Evolutionary conservation across 2,113 vertebrate genomes (phyloP), one percentile per base, ranked within the genome.

Genomic region (Mus pahari): DNA sequence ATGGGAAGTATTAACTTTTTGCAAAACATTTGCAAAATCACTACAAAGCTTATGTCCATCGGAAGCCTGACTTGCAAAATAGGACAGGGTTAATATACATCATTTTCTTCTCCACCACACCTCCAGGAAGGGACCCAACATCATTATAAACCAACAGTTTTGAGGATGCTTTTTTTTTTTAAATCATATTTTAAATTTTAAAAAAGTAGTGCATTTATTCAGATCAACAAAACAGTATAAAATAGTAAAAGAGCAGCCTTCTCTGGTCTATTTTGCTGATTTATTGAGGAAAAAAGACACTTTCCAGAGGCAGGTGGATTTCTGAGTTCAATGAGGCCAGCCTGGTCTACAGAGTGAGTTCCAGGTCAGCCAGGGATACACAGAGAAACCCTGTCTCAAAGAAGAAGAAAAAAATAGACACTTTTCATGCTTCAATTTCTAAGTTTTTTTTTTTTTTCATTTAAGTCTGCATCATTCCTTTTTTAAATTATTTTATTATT

Each of bases 1-100:
- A 55, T 88, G 20, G 79, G 70, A 96, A 75, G 86, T 28, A 64
- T 71, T 79, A 94, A 73, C 87, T 84, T 94, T 94, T 96, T 93
- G 17, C 53, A 62, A 97, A 89, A 16, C 82, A 93, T 93, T 96
- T 93, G 17, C 53, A 68, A 97, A 89, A 20, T 86, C 33, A 93
- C 88, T 96, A 86, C 48, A 86, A 87, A 88, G 5, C 39, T 93
- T 92, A 79, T 50, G 39, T 78, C 53, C 1, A 36, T 78, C 71
- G 26, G 26, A 14, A 90, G 17, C 9, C 36, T 95, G 64, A 60
- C 20, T 78, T 68, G n/a, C 62, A 83, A 62, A 60, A n/a, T 39
- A n/a, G 89, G 45, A 13, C 1, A 12, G 6, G 3, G 6, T 1
- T 14, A 33, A 11, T 33, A 19, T 7, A 31, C 12, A 5, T 48